Conservation (phyloP, 2,797 vertebrate genomes). For the Nothura maculosa region DNA sequence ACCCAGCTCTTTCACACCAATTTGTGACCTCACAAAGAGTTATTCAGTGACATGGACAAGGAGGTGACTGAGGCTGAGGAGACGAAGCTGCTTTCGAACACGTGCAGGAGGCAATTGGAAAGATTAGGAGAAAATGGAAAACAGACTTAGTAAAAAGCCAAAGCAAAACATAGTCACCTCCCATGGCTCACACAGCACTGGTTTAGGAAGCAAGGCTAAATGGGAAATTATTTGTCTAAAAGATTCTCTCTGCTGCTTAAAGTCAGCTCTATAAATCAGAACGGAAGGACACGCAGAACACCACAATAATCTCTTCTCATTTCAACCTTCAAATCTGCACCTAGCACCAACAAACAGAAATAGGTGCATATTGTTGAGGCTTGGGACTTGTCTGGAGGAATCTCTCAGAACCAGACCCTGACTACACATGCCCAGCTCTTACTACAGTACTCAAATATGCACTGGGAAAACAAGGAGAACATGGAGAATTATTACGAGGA, state of each 20-base stretch:
- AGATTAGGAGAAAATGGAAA: conserved; percentile 33
- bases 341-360: not conserved
- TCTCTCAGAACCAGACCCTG: not conserved
- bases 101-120: conserved; percentile 1
- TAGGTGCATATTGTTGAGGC: not conserved
- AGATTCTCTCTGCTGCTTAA: conserved; percentile 37
- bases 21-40: not conserved
- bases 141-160: conserved; percentile 40
- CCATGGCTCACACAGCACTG: not conserved
- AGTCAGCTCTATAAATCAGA: conserved; percentile 28
- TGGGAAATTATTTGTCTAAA: conserved; percentile 38
- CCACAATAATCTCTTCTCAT: not conserved
- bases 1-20: not conserved
- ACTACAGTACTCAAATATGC: not conserved
- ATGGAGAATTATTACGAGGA: not conserved
- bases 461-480: not conserved
- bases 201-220: conserved; percentile 36
- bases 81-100: conserved; percentile 10
- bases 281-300: conserved; percentile 3
- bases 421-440: not conserved
- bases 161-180: not conserved
- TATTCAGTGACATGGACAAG: not conserved
- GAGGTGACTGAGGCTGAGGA: not conserved
- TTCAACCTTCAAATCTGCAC: not conserved
- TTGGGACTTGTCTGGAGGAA: not conserved